A percentile compares a stretch with the other conserved stretches of the same genome.
Evolutionary conservation across 2,113 vertebrate genomes (phyloP).

Genomic region (Tachysurus fulvidraco): DNA sequence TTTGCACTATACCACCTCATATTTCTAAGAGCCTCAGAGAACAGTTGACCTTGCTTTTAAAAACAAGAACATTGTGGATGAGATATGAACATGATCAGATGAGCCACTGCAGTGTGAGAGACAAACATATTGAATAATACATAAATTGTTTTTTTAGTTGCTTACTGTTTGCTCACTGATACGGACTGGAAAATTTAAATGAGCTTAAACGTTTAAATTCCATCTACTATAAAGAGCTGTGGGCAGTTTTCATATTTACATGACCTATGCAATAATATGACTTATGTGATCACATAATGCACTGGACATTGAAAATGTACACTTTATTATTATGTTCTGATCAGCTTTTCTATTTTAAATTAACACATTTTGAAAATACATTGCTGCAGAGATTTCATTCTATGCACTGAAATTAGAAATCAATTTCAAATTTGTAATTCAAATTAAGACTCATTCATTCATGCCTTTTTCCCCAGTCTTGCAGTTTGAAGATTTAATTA

Average conservation of each 20-base stretch:
- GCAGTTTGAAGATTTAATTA: neutral
- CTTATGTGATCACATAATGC: neutral
- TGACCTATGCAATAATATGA: neutral
- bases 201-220: neutral
- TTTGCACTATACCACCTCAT: neutral
- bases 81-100: neutral
- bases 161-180: too few species aligned
- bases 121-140: constrained; percentile 3
- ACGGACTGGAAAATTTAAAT: neutral
- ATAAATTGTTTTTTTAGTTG: neutral
- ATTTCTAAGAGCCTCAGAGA: neutral
- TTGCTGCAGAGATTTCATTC: constrained; percentile 1
- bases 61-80: neutral
- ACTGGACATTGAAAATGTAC: too few species aligned
- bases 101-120: neutral
- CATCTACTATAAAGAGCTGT: neutral
- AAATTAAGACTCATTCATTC: neutral
- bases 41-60: neutral
- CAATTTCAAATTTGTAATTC: neutral
- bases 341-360: neutral
- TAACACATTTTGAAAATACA: neutral
- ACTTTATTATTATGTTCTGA: neutral
- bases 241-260: too few species aligned
- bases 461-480: neutral
- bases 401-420: neutral